These are phyloP conservation scores for Ginglymostoma cirratum DNA, from an alignment of 2,113 vertebrate genomes.

Conservation along the genomic window DNA sequence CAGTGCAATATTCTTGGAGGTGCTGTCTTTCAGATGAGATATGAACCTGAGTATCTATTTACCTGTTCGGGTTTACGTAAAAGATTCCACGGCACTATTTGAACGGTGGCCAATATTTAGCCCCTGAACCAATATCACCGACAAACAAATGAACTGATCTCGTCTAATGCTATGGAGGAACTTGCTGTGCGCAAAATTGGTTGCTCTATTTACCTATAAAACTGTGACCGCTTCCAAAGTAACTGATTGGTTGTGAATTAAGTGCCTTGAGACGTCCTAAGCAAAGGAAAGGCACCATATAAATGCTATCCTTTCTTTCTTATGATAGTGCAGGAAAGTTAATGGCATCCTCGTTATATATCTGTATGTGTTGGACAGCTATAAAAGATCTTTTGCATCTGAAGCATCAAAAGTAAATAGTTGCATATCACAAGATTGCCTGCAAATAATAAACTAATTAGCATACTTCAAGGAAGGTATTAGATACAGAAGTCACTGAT, in stretches of 20 bases:
- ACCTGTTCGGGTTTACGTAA: neutral
- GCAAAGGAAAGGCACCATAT: neutral
- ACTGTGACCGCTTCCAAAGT: neutral
- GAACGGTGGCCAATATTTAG: neutral
- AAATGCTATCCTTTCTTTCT: neutral
- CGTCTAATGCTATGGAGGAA: neutral
- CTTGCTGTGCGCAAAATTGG: neutral
- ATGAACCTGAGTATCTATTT: neutral
- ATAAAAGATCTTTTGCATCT: neutral
- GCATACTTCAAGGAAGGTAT: neutral
- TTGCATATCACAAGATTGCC: neutral
- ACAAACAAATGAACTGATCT: neutral
- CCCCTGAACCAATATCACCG: neutral
- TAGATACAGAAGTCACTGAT: neutral
- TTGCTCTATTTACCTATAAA: neutral
- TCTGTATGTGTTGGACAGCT: neutral
- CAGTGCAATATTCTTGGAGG: neutral
- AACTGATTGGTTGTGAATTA: neutral
- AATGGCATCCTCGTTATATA: neutral
- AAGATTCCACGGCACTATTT: neutral
- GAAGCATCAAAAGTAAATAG: neutral
- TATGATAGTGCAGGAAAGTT: neutral
- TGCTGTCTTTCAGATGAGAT: neutral
- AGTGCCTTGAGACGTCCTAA: neutral
- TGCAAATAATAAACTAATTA: neutral